These are phyloP conservation scores for Laterallus jamaicensis DNA, from an alignment of 2,113 vertebrate genomes.

Conservation along the genomic window DNA sequence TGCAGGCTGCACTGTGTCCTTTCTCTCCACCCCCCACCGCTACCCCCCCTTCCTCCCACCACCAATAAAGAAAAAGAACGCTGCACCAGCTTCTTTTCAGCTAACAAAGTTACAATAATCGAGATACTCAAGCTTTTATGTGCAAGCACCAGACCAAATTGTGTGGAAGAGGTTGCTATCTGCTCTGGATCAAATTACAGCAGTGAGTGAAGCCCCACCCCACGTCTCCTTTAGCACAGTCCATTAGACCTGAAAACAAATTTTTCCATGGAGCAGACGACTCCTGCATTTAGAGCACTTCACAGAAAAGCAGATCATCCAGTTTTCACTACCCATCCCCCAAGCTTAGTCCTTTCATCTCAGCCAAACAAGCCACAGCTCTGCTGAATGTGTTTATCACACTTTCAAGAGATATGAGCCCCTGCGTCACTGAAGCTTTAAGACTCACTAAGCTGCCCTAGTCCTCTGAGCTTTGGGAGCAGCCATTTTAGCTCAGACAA, in stretches of 20 bases:
- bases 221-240: conserved; percentile 86
- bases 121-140: conserved; percentile 77
- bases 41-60: not conserved
- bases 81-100: conserved; percentile 73
- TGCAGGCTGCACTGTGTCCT: conserved; percentile 36
- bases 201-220: conserved; percentile 88
- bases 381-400: conserved; percentile 89
- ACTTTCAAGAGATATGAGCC: conserved; percentile 88
- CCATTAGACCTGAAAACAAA: conserved; percentile 89
- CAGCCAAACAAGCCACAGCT: conserved; percentile 85
- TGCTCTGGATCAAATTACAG: conserved; percentile 94
- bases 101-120: conserved; percentile 77
- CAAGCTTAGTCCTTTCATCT: conserved; percentile 83
- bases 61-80: conserved; percentile 66
- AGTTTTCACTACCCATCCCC: conserved; percentile 79
- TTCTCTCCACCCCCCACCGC: not conserved
- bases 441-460: conserved; percentile 90
- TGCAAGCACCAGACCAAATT: conserved; percentile 79
- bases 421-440: conserved; percentile 87
- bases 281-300: conserved; percentile 84
- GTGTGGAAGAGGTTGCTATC: conserved; percentile 86
- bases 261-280: conserved; percentile 87
- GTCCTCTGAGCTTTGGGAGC: conserved; percentile 91
- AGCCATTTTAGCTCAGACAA: conserved; percentile 96
- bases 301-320: conserved; percentile 81